Evolutionary conservation across 2,113 vertebrate genomes (phyloP).

Genomic region (Australoheros scitulus): DNA sequence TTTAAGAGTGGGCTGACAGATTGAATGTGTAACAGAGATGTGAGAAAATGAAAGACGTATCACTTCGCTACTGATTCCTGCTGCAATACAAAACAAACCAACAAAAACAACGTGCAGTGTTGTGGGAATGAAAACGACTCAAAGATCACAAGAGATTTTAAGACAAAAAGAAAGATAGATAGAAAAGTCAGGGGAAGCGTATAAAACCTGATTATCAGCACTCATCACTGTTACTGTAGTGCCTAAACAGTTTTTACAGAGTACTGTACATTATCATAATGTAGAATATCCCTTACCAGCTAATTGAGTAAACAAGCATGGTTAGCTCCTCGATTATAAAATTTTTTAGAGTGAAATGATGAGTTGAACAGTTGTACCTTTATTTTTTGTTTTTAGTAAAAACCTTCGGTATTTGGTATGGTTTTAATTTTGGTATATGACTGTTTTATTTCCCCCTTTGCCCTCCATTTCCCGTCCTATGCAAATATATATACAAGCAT

Average conservation of each 20-base stretch:
- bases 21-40: constrained; percentile 27
- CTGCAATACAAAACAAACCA: not conserved
- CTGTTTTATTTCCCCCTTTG: not conserved
- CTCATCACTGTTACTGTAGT: not conserved
- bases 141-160: not conserved
- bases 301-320: not conserved
- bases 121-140: not conserved
- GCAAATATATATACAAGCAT: not conserved
- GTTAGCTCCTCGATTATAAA: not conserved
- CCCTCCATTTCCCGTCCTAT: not conserved
- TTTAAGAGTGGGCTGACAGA: constrained; percentile 76
- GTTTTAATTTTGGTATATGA: not conserved
- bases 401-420: fast-evolving
- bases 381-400: not conserved
- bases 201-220: not conserved
- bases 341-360: not conserved
- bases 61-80: constrained; percentile 14
- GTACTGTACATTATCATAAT: not conserved
- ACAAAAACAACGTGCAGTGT: not conserved
- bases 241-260: not conserved
- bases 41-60: not conserved
- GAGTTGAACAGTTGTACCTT: not conserved
- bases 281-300: not conserved
- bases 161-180: not conserved
- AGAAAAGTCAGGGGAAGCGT: not conserved